Evolutionary conservation across 1,140 invertebrate species (phyloP).

Genomic region (Pantala flavescens): DNA sequence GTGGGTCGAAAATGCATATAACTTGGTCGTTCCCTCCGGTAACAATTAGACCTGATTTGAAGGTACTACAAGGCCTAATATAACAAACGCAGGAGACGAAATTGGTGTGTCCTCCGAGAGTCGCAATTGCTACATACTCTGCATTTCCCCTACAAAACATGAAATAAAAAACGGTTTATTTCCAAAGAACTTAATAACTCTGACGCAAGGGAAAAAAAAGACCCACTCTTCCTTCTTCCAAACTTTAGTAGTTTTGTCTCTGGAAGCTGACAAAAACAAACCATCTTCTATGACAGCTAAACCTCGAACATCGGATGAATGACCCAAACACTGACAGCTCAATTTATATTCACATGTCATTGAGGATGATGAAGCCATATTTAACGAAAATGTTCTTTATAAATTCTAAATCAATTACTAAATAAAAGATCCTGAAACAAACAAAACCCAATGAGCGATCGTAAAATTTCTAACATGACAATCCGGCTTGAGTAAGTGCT

Average conservation of each 20-base stretch:
- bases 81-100: slow-evolving; percentile 73
- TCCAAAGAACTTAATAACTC: background rate
- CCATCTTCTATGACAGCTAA: slow-evolving; percentile 54
- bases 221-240: slow-evolving; percentile 71
- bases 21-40: slow-evolving; percentile 82
- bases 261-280: slow-evolving; percentile 69
- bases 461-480: no score
- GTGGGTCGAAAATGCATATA: slow-evolving; percentile 63
- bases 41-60: slow-evolving; percentile 66
- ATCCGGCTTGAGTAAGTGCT: no score
- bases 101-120: slow-evolving; percentile 70
- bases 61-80: slow-evolving; percentile 52
- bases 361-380: background rate
- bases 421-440: no score
- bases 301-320: slow-evolving; percentile 72
- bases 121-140: slow-evolving; percentile 47
- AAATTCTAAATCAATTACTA: no score
- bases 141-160: slow-evolving; percentile 38
- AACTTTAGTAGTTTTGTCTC: slow-evolving; percentile 73
- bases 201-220: slow-evolving; percentile 13
- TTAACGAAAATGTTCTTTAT: background rate
- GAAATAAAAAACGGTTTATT: slow-evolving; percentile 16
- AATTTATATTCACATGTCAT: slow-evolving; percentile 50
- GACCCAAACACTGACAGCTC: slow-evolving; percentile 61
- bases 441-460: no score